Conservation (phyloP, 2,888 invertebrate species). For the Limnephilus lunatus region DNA sequence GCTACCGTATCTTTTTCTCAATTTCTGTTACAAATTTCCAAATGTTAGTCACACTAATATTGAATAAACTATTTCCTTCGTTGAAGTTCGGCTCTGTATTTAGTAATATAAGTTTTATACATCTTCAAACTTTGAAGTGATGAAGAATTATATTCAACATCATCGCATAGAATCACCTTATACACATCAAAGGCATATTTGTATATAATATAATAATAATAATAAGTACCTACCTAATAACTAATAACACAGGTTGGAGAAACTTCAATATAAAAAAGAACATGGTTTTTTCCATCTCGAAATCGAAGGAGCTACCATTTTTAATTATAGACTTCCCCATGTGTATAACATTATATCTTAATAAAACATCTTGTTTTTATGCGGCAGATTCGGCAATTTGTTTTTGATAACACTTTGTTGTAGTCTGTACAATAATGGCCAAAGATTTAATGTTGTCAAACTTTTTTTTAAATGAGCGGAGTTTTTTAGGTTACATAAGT, state of each 20-base stretch:
- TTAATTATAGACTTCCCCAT: not conserved
- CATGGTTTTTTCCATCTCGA: not conserved
- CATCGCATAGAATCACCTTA: not conserved
- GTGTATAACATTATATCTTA: not conserved
- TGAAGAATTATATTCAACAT: not conserved
- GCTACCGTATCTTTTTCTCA: not conserved
- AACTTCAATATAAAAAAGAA: not conserved
- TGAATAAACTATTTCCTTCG: not conserved
- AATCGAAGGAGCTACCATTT: not conserved
- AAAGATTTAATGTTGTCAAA: not conserved
- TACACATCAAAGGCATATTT: not conserved
- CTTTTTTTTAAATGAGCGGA: not conserved
- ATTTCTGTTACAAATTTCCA: too few species aligned
- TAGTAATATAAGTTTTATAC: not conserved
- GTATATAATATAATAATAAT: not conserved
- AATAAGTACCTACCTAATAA: not conserved
- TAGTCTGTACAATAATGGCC: too few species aligned
- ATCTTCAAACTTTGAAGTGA: not conserved
- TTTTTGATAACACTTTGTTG: not conserved
- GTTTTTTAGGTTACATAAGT: too few species aligned
- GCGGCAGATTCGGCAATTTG: not conserved
- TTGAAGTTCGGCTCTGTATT: not conserved
- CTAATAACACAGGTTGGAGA: not conserved
- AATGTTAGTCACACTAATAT: too few species aligned
- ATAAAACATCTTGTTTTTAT: not conserved